Percentiles rank a stretch among this genome's conserved stretches.
phyloP scores from a whole-genome alignment of 2,797 vertebrate species.

The Peromyscus nudipes region DNA sequence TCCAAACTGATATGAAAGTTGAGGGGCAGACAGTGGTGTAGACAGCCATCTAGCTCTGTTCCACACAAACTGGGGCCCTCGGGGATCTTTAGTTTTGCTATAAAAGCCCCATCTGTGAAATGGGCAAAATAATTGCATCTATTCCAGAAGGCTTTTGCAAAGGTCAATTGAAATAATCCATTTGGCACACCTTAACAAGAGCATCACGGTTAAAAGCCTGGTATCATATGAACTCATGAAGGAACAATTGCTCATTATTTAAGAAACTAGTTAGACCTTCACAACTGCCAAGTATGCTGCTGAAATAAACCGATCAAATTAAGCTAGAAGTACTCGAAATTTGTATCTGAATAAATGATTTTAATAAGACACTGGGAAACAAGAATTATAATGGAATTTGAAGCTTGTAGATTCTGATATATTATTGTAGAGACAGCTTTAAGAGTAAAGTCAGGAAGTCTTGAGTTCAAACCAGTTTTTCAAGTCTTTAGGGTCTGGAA shows the following conservation, averaged over 20 bases:
- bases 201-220: neutral
- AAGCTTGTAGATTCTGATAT: neutral
- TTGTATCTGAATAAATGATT: constrained; percentile 3
- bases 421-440: constrained; percentile 39
- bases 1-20: neutral
- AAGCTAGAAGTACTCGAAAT: constrained; percentile 7
- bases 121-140: neutral
- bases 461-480: neutral
- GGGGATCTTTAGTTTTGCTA: neutral
- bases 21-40: neutral
- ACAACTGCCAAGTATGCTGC: neutral
- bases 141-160: neutral
- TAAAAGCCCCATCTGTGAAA: neutral
- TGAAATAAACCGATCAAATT: neutral
- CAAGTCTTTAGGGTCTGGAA: neutral
- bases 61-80: neutral
- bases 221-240: neutral
- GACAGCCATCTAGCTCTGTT: neutral
- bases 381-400: constrained; percentile 40
- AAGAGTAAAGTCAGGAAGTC: constrained; percentile 11
- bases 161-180: neutral
- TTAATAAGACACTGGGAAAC: neutral
- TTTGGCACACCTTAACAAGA: neutral
- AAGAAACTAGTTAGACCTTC: neutral
- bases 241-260: neutral